Base-by-base conservation (phyloP, 2,113 vertebrate species). In the Henicopernis longicauda region DNA sequence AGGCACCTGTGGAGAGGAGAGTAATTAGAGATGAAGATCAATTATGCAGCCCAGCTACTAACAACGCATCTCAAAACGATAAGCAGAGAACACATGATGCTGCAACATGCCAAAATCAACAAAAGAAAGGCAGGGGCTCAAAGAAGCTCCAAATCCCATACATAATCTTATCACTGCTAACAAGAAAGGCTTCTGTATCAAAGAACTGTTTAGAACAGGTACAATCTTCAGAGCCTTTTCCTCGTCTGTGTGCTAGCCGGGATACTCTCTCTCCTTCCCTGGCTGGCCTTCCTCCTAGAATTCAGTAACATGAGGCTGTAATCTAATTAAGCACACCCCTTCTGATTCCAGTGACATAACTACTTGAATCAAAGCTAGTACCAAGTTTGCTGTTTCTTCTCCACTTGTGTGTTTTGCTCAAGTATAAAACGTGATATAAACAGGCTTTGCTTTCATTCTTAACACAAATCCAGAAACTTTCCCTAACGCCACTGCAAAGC, bases 1-100 rank as follows among this genome's bases (percentile, higher is more conserved):
- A 86, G 98, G 96, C 97, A 99, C 98, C 99, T 99, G 98, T 97
- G 96, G 98, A 97, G 98, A 98, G 83, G 73, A 97, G 82, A 98
- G 91, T 97, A 98, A 98, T 98, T 98, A 98, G 97, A 97, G 96
- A 98, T 97, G 97, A 97, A 96, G 97, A 96, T 95, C 98, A 97
- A 97, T 98, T 98, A 97, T 94, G 87, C 93, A 97, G 88, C 95
- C 95, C 57, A 86, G 97, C 96, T 96, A 97, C 96, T 97, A 97
- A 97, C 97, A 98, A 97, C 95, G 95, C 95, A 95, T 97, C 91
- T 97, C 92, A 94, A 96, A 97, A 97, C 9, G 91, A 95, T 96
- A 97, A 98, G 97, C 96, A 96, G 96, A 38, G 81, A 95, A 91
- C 97, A 96, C 97, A 97, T 86, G 95, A 96, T 92, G 95, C 90